These are phyloP conservation scores for Lysandra bellargus DNA, from an alignment of 2,888 invertebrate species.

Conservation along the genomic window DNA sequence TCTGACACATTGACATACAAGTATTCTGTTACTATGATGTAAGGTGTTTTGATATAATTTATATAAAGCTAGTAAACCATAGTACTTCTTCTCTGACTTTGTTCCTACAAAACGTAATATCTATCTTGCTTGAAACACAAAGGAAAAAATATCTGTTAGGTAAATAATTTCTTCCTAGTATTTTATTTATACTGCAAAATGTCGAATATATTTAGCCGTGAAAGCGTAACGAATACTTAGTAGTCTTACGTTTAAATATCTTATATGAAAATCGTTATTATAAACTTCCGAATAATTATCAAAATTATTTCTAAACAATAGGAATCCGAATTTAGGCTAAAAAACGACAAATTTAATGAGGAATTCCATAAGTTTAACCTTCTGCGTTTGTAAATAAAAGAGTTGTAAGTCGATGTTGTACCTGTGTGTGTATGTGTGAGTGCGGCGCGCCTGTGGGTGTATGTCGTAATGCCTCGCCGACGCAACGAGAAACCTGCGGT, in stretches of 20 bases:
- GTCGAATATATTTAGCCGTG: not conserved
- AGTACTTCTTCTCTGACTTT: not conserved
- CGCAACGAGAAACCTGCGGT: conserved; percentile 55
- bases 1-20: not conserved
- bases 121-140: not conserved
- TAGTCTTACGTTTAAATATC: not conserved
- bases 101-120: not conserved
- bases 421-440: conserved; percentile 51
- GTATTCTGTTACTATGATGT: not conserved
- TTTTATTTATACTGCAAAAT: not conserved
- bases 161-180: not conserved
- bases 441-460: conserved; percentile 57
- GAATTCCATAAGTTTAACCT: conserved; percentile 25
- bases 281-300: too few species aligned
- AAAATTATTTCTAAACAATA: not conserved
- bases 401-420: conserved; percentile 53
- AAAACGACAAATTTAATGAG: not conserved
- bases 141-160: not conserved
- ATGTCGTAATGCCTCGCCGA: conserved; percentile 66
- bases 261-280: not conserved
- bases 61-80: not conserved
- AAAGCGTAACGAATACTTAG: not conserved
- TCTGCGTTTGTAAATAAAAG: conserved; percentile 28
- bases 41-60: not conserved
- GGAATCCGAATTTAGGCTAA: not conserved